phyloP scores from a whole-genome alignment of 92 coral and sea anemone genomes.

The Pocillopora meandrina region DNA sequence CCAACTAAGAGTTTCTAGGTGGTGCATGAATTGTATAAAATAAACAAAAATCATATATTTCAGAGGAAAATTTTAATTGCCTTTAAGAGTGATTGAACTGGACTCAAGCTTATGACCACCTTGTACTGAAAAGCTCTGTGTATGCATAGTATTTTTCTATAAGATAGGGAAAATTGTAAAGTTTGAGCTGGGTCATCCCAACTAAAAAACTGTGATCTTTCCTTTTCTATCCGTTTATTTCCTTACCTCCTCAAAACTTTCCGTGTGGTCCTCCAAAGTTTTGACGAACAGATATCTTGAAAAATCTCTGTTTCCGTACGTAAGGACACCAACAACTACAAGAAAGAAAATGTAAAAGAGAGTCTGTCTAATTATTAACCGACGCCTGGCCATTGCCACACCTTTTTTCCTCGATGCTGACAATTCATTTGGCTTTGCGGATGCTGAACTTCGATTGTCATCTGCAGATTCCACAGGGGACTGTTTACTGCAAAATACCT shows the following conservation, averaged over 20 bases:
- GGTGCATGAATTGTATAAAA: too few species aligned
- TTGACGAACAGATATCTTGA: conserved; percentile 56
- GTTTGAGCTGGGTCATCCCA: too few species aligned
- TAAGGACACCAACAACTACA: conserved; percentile 58
- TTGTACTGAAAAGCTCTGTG: too few species aligned
- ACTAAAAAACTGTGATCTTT: too few species aligned
- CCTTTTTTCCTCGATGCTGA: background rate
- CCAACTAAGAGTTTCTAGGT: too few species aligned
- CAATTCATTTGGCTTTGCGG: background rate
- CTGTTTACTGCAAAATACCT: background rate
- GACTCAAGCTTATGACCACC: too few species aligned
- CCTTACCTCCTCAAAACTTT: conserved; percentile 57
- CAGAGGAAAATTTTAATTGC: too few species aligned
- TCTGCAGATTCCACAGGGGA: background rate
- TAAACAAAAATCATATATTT: too few species aligned
- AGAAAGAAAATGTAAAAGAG: conserved; percentile 63
- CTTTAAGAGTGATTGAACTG: too few species aligned
- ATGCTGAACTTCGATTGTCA: background rate
- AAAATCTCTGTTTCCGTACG: conserved; percentile 66
- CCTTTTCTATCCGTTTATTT: background rate
- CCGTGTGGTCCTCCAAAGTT: conserved; percentile 37
- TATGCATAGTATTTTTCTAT: too few species aligned
- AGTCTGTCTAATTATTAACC: background rate
- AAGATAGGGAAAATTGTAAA: too few species aligned
- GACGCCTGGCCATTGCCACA: background rate